Percentiles rank a stretch among this genome's conserved stretches.
phyloP scores from a whole-genome alignment of 2,888 invertebrate genomes.

The Drosophila parthenogenetica region DNA sequence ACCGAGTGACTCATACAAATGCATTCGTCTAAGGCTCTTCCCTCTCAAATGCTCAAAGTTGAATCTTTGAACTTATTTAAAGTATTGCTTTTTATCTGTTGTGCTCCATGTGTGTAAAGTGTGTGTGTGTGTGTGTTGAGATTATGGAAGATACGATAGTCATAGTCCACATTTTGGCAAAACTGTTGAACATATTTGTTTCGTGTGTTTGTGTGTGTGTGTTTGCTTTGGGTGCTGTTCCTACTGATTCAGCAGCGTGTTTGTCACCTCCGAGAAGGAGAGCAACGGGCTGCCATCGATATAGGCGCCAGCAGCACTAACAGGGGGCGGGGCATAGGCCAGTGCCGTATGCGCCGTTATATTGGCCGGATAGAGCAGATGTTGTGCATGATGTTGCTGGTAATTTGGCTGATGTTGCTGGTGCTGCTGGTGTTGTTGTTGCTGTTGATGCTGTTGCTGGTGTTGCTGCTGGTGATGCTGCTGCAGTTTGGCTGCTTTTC shows the following conservation, averaged over 20 bases:
- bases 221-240: neutral
- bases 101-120: slow-evolving; percentile 24
- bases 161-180: slow-evolving; percentile 85
- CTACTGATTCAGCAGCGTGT: slow-evolving; percentile 89
- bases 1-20: slow-evolving; percentile 10
- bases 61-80: slow-evolving; percentile 9
- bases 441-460: slow-evolving; percentile 53
- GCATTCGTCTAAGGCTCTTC: slow-evolving; percentile 39
- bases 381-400: slow-evolving; percentile 66
- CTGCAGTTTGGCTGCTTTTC: slow-evolving; percentile 52
- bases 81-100: slow-evolving; percentile 13
- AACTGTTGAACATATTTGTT: slow-evolving; percentile 72
- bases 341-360: slow-evolving; percentile 85
- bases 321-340: slow-evolving; percentile 86
- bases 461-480: slow-evolving; percentile 60
- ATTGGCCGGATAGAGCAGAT: slow-evolving; percentile 82
- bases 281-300: slow-evolving; percentile 89
- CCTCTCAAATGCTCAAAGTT: neutral
- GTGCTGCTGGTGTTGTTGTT: slow-evolving; percentile 45
- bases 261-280: slow-evolving; percentile 92
- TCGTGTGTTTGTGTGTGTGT: slow-evolving; percentile 20
- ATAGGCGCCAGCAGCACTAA: slow-evolving; percentile 80
- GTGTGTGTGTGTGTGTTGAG: slow-evolving; percentile 51
- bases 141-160: slow-evolving; percentile 85
- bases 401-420: slow-evolving; percentile 58